Evolutionary conservation across 2,888 invertebrate species (phyloP), one percentile per base, ranked within the genome.

Genomic region (Agriopis marginaria): DNA sequence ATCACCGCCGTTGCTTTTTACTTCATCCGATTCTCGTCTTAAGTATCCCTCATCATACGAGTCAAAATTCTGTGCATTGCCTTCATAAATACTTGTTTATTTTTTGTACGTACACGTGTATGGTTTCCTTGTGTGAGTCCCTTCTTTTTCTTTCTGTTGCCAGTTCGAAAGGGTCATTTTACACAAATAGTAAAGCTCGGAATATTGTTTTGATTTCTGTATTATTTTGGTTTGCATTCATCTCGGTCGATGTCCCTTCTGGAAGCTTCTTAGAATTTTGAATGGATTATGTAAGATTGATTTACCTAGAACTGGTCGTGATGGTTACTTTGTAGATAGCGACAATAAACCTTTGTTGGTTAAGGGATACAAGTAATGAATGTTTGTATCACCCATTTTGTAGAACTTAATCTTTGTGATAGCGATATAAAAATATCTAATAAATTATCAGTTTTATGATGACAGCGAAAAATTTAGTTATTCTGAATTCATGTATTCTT

Each of bases 101-200:
- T 83, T 83, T 83, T 83, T 84, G 79, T 77, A 75, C 71, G 74
- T 79, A 81, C 83, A 84, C 81, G 83, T 84, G 79, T 42, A 50
- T 72, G 61, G 55, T 76, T 74, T 73, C 74, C 76, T 77, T 75
- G 79, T 76, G 75, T 72, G 75, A 54, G 74, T 77, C 77, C 77
- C 76, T 80, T 78, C 77, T 72, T 76, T 81, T 82, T 82, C 77
- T 78, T 82, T 81, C 77, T 77, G 78, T 72, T 75, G 76, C 81
- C 76, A 80, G 81, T 82, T 76, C 77, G 79, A 83, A 82, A 82
- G 84, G 84, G 84, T 84, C 81, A 77, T 81, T 74, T 81, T 79
- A 83, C 82, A 72, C 63, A 77, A 79, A 82, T 81, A 80, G 79
- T 82, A 79, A 75, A 73, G 75, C 77, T 79, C 75, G 77, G 81